Evolutionary conservation across 2,888 invertebrate genomes (phyloP).

Genomic region (Drosophila emarginata): DNA sequence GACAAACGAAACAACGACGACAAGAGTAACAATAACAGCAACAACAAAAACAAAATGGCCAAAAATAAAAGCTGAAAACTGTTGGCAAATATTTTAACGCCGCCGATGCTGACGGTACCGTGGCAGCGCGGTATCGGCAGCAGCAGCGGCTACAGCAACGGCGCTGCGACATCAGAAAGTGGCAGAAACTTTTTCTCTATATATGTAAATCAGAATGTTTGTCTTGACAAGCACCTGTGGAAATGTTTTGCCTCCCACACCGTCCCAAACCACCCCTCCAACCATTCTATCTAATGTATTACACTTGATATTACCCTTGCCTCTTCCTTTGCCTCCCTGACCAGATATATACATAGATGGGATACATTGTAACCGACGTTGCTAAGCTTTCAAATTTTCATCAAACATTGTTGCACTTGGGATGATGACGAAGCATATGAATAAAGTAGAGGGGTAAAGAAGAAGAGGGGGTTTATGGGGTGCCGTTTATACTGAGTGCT

Average conservation of each 20-base stretch:
- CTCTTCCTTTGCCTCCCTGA: conserved; percentile 4
- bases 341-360: neutral
- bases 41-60: conserved; percentile 40
- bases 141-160: neutral
- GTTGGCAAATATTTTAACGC: conserved; percentile 69
- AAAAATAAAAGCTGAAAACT: conserved; percentile 56
- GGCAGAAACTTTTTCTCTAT: conserved; percentile 4
- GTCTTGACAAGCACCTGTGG: conserved; percentile 51
- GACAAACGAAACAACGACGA: conserved; percentile 7
- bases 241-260: conserved; percentile 16
- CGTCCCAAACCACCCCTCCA: neutral
- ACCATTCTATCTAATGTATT: too few relatives aligned
- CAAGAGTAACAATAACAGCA: conserved; percentile 3
- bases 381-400: conserved; percentile 14
- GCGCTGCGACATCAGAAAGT: neutral
- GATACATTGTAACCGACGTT: conserved; percentile 1
- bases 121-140: neutral
- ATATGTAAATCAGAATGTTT: conserved; percentile 13
- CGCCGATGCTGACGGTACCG: conserved; percentile 13
- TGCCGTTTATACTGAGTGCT: conserved; percentile 3
- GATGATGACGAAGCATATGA: neutral
- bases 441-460: too few relatives aligned
- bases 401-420: conserved; percentile 9
- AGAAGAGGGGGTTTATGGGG: neutral
- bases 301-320: too few relatives aligned